Conservation (phyloP, 92 coral and sea anemone genomes). For the Bergia sp. region DNA sequence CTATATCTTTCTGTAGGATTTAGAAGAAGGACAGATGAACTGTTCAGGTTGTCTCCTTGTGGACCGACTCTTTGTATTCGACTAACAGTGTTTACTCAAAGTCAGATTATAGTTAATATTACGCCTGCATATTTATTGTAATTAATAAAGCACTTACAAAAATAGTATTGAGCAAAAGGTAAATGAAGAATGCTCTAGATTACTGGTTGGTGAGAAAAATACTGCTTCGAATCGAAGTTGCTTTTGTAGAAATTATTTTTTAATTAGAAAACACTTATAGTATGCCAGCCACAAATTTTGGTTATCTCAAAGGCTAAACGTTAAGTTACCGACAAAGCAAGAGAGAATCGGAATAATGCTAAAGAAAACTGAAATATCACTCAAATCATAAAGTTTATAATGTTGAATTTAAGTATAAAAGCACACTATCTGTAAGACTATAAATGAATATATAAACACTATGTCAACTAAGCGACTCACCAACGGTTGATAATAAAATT, state of each 20-base stretch:
- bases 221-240: too few relatives aligned
- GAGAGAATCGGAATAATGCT: neutral
- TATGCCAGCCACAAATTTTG: neutral
- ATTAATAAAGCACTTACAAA: neutral
- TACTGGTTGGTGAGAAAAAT: neutral
- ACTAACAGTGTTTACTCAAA: too few relatives aligned
- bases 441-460: neutral
- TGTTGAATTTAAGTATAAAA: too few relatives aligned
- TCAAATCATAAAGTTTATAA: too few relatives aligned
- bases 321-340: neutral
- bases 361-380: neutral
- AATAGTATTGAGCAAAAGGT: neutral
- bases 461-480: constrained; percentile 53
- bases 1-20: too few relatives aligned
- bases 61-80: too few relatives aligned
- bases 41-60: too few relatives aligned
- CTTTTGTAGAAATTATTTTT: neutral
- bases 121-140: neutral
- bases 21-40: too few relatives aligned
- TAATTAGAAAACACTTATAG: neutral
- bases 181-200: too few relatives aligned
- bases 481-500: constrained; percentile 91
- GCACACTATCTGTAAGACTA: neutral
- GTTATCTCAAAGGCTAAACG: neutral
- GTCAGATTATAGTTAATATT: too few relatives aligned